Base-by-base conservation (phyloP, 2,888 invertebrate species). In the Xestia sexstrigata region DNA sequence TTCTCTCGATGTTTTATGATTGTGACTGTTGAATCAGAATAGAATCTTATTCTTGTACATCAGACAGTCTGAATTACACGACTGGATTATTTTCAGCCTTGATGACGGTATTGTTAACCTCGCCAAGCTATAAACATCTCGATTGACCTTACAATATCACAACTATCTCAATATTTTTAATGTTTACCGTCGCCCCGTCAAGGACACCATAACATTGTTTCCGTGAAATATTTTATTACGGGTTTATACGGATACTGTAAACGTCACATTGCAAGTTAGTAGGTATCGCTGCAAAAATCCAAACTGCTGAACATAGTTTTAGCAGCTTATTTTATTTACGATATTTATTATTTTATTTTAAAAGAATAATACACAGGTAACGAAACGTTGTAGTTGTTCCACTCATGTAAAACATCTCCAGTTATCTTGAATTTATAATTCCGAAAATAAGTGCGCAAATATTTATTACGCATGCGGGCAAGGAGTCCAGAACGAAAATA, bases 51-150 rank as follows among this genome's bases (percentile, higher is more conserved):
- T 95, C 90, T 88, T 88, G 93, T 89, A 86, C 82, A 88, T 84
- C 87, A 75, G 85, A 89, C 82, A 84, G 91, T 92, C 92, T 91
- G 91, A 91, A 94, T 93, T 93, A 90, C 90, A 89, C 88, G 89
- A 86, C 91, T 88, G 90, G 91, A 93, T 94, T 94, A 94, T 94
- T 94, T 93, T 87, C 89, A 93, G 95, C 95, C 95, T 95, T 95
- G 95, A 94, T 96, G 96, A 95, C 96, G 95, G 90, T 94, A 94
- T 93, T 94, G 94, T 94, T 94, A 95, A 95, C 96, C 96, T 96
- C 95, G 96, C 90, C 78, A 84, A 60, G 88, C 90, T 89, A 91
- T 92, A 93, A 94, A 94, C 93, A 94, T 90, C 91, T 91, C 86
- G 88, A 91, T 89, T 90, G 92, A 91, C 93, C 93, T 94, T 90